phyloP scores from a whole-genome alignment of 2,888 invertebrate genomes.

The Helobdella robusta region DNA sequence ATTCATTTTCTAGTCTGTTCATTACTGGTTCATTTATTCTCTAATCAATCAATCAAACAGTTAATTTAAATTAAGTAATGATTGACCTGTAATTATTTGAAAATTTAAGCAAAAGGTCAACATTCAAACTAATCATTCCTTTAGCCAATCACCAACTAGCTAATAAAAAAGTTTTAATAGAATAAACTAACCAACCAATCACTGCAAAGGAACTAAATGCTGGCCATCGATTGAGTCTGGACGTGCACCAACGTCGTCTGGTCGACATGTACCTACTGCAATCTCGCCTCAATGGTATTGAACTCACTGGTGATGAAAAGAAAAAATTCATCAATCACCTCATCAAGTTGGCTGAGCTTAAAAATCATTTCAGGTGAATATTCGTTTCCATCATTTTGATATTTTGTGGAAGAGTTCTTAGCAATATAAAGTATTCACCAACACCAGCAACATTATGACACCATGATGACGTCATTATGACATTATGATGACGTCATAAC shows the following conservation, averaged over 20 bases:
- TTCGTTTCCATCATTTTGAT: constrained; percentile 14
- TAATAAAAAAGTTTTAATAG: no score
- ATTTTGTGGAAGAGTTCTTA: neutral
- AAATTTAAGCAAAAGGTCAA: no score
- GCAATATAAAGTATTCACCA: no score
- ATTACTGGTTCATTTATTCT: neutral
- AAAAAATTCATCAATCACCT: constrained; percentile 55
- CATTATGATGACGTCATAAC: no score
- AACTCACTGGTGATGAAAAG: constrained; percentile 56
- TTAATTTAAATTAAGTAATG: no score
- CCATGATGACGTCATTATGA: no score
- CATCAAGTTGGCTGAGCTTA: constrained; percentile 56
- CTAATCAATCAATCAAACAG: no score
- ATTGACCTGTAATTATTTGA: no score
- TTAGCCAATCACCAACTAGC: no score
- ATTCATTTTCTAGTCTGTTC: neutral
- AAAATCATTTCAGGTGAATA: constrained; percentile 56
- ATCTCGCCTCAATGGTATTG: constrained; percentile 71
- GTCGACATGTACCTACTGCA: constrained; percentile 70
- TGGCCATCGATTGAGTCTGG: constrained; percentile 48
- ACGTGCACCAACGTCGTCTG: constrained; percentile 60
- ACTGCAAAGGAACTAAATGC: constrained; percentile 48
- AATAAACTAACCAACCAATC: neutral
- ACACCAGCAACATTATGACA: constrained; percentile 21
- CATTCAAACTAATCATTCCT: no score